These are phyloP conservation scores for Rosalia funebris DNA, from an alignment of 2,888 invertebrate genomes.

Conservation along the genomic window DNA sequence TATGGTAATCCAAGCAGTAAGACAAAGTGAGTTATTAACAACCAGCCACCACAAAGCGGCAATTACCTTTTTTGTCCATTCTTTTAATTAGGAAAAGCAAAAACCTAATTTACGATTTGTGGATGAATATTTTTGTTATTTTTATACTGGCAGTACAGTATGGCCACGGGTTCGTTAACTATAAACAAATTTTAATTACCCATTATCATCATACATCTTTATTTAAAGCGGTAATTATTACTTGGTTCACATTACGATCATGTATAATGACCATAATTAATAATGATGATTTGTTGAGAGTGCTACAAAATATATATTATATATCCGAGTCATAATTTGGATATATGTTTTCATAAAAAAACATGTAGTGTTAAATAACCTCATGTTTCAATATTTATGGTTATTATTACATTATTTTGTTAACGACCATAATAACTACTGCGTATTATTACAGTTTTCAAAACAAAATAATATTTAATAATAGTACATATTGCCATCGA, in stretches of 20 bases:
- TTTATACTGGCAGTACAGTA: constrained; percentile 5
- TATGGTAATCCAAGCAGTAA: constrained; percentile 45
- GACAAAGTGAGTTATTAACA: constrained; percentile 49
- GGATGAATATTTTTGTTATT: constrained; percentile 24
- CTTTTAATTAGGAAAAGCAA: constrained; percentile 46
- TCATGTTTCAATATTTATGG: no score
- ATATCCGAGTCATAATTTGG: not conserved
- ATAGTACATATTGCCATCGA: no score
- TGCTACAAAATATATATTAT: constrained; percentile 3
- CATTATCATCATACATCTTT: constrained; percentile 29
- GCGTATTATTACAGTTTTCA: no score
- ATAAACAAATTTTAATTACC: constrained; percentile 20
- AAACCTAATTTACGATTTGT: constrained; percentile 42
- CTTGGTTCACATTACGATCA: constrained; percentile 29
- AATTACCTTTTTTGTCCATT: constrained; percentile 42
- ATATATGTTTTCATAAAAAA: no score
- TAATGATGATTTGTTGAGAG: constrained; percentile 11
- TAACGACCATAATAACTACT: no score
- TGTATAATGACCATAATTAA: constrained; percentile 26
- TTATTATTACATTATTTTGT: no score
- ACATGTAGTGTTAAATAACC: no score
- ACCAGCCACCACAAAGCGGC: constrained; percentile 42
- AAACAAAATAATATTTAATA: no score
- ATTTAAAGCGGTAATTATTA: constrained; percentile 35
- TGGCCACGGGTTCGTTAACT: not conserved